Base-by-base conservation (phyloP, 2,888 invertebrate species). In the Celastrina argiolus region DNA sequence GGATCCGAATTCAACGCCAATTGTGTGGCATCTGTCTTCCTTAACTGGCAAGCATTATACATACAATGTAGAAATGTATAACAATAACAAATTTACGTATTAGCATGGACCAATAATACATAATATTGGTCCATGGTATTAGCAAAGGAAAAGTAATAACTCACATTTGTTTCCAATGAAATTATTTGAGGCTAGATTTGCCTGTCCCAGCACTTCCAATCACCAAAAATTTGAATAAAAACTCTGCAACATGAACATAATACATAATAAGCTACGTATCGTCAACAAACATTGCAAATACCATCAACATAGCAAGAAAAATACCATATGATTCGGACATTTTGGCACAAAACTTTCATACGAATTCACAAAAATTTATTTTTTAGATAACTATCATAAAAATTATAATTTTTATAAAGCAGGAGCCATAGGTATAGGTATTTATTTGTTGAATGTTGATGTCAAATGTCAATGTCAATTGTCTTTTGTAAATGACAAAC, bases 1-100 rank as follows among this genome's bases (percentile, higher is more conserved):
- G 2, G 96, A 96, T n/a, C 96, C 96, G 91, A 96, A 96, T 82
- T 96, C 96, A 61, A 96, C 96, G 56, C 96, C 96, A 78, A 96
- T 96, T 51, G 96, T 96, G 81, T 96, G 96, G 75, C 95, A 95
- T 78, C 96, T 94, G 78, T 96, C 96, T 80, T 95, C 94, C 89
- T 96, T 96, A 81, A 96, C 96, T 96, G 85, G 67, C 71, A 70
- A 36, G 45, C 51, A 51, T 22, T 26, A 51, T 51, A 22, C 12
- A 10, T 12, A 51, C 22, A 51, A 51, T 51, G 51, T 51, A 22
- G 4, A 22, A 10, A 12, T 5, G 5, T 22, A 51, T 51, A 8
- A 26, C 26, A 14, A 12, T 51, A 16, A 51, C 10, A 31, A n/a
- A 18, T 18, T 61, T 12, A 34, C 16, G 28, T 14, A 12, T 31